A percentile compares a stretch with the other conserved stretches of the same genome.
These are phyloP conservation scores for Cydia strobilella DNA, from an alignment of 1,140 invertebrate species.

Conservation along the genomic window DNA sequence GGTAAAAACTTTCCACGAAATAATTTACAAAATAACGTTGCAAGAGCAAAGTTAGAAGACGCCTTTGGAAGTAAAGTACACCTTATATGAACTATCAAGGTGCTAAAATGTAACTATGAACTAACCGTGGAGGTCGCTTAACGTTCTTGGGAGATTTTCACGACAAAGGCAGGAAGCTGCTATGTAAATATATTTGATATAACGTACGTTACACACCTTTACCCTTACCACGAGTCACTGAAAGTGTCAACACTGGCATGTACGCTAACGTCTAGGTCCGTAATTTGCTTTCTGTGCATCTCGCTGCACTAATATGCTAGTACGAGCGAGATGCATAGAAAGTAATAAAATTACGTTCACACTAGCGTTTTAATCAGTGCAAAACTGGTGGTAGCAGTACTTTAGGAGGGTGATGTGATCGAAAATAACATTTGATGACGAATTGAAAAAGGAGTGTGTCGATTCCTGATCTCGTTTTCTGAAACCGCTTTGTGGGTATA, in stretches of 20 bases:
- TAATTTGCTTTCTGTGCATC: no score
- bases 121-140: background rate
- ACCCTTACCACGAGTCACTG: no score
- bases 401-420: background rate
- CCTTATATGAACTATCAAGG: constrained; percentile 17
- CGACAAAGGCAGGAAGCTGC: background rate
- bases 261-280: no score
- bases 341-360: no score
- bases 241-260: no score
- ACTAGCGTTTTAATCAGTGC: no score
- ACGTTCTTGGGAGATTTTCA: constrained; percentile 1
- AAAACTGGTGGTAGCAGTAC: no score
- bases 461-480: no score
- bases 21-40: constrained; percentile 30
- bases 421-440: no score
- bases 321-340: no score
- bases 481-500: background rate
- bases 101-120: constrained; percentile 11
- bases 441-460: background rate
- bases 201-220: background rate
- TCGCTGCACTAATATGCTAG: no score
- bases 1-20: background rate
- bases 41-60: constrained; percentile 15
- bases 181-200: background rate
- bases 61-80: constrained; percentile 17